Base-by-base conservation (phyloP, 2,888 invertebrate species). In the Agrochola circellaris region DNA sequence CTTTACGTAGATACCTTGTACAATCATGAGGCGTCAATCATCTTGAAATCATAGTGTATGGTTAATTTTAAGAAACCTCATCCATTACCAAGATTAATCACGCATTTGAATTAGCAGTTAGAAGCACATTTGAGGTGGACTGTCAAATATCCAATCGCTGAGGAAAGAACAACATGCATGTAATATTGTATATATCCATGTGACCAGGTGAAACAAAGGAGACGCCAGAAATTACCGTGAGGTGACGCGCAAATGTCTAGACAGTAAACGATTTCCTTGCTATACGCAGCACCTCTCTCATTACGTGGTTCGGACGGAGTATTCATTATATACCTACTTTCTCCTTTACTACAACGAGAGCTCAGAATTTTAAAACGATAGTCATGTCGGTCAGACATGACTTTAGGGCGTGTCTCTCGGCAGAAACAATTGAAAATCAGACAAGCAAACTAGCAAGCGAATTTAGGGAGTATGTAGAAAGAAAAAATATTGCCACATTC, bases 321-420 rank as follows among this genome's bases (percentile, higher is more conserved):
- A 38, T 72, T 2, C 13, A 73, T 74, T 20, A 45, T 23, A 11
- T 74, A 34, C n/a, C 75, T 45, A 75, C 75, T 73, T 73, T 74
- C 75, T 58, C 20, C 34, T 73, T 38, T 5, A 42, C 42, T 62
- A 45, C 4, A 17, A 26, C 20, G 48, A 51, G 58, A 58, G 8
- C n/a, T 38, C 34, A 58, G 58, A 74, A 34, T 26, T n/a, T 20
- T 45, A 26, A 45, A 58, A 26, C n/a, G 34, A 34, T n/a, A 13
- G n/a, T n/a, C 15, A 11, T 20, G 2, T 7, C 15, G 7, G 6
- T 45, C n/a, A 13, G n/a, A 58, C 30, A 45, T 15, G 17, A 74
- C 20, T 30, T 45, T 45, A 17, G 11, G 9, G 5, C 42, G 26
- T 54, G 11, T 26, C 17, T 73, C 26, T 54, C 5, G 17, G 17